A percentile compares a stretch with the other conserved stretches of the same genome.
phyloP scores from a whole-genome alignment of 2,888 invertebrate species.

The Cantharis nigra region DNA sequence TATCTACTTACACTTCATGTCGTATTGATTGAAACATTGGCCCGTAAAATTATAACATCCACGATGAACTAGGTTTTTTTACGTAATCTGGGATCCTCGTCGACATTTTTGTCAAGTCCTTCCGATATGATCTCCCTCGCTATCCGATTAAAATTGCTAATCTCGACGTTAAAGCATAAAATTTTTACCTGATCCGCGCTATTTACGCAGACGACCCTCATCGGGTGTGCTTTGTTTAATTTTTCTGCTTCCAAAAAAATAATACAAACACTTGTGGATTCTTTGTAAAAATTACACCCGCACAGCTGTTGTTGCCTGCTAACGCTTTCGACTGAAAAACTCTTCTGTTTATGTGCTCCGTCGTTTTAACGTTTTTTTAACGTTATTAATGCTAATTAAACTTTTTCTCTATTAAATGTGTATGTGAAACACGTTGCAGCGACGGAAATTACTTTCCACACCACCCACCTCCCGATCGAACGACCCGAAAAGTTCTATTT shows the following conservation, averaged over 20 bases:
- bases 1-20: slow-evolving; percentile 32
- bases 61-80: neutral
- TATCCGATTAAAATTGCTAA: neutral
- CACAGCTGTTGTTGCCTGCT: neutral
- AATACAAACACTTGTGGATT: neutral
- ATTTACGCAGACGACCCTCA: neutral
- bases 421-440: neutral
- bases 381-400: neutral
- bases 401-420: neutral
- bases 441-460: neutral
- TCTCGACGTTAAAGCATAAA: neutral
- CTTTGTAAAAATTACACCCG: neutral
- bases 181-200: neutral
- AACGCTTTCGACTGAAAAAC: neutral
- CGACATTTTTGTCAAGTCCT: neutral
- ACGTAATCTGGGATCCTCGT: neutral
- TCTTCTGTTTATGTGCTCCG: neutral
- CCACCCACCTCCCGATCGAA: neutral
- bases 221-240: neutral
- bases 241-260: neutral
- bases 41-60: slow-evolving; percentile 11
- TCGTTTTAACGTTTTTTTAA: neutral
- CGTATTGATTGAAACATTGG: slow-evolving; percentile 35
- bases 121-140: neutral
- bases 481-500: neutral